These are phyloP conservation scores for Monopterus albus DNA, from an alignment of 2,113 vertebrate species.

Conservation along the genomic window DNA sequence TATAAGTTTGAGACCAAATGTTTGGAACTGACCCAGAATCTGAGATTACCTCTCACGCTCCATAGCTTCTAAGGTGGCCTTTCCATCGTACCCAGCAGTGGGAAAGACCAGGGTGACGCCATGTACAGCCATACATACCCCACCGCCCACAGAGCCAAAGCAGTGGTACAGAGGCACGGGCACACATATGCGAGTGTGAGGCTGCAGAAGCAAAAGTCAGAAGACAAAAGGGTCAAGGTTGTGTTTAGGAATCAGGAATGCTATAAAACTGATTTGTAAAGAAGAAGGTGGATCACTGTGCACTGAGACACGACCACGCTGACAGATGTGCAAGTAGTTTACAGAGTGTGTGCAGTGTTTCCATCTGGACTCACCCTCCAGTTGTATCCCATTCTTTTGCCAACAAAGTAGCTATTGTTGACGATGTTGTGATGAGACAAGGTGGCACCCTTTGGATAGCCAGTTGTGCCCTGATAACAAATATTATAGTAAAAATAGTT, in stretches of 20 bases:
- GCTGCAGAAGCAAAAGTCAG: constrained; percentile 60
- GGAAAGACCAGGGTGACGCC: constrained; percentile 84
- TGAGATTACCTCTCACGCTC: constrained; percentile 86
- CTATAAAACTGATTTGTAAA: too few relatives aligned
- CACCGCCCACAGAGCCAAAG: constrained; percentile 88
- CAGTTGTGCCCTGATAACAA: constrained; percentile 90
- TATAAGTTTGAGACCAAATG: too few relatives aligned
- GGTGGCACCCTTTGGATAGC: constrained; percentile 91
- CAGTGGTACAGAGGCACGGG: constrained; percentile 92
- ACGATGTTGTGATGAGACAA: constrained; percentile 93
- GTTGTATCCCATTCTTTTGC: constrained; percentile 78
- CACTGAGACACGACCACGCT: too few relatives aligned
- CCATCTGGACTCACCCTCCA: constrained; percentile 88
- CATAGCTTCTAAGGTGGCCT: constrained; percentile 83
- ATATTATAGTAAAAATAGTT: too few relatives aligned
- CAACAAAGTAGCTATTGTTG: constrained; percentile 87
- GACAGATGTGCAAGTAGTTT: too few relatives aligned
- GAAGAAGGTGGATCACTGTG: too few relatives aligned
- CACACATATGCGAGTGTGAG: constrained; percentile 71
- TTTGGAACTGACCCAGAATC: too few relatives aligned
- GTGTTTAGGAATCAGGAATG: too few relatives aligned
- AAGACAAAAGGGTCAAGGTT: not conserved
- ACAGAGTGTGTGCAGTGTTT: too few relatives aligned
- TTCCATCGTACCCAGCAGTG: constrained; percentile 83
- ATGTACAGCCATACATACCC: constrained; percentile 83